phyloP scores from a whole-genome alignment of 2,113 vertebrate species.

The Pogona vitticeps region DNA sequence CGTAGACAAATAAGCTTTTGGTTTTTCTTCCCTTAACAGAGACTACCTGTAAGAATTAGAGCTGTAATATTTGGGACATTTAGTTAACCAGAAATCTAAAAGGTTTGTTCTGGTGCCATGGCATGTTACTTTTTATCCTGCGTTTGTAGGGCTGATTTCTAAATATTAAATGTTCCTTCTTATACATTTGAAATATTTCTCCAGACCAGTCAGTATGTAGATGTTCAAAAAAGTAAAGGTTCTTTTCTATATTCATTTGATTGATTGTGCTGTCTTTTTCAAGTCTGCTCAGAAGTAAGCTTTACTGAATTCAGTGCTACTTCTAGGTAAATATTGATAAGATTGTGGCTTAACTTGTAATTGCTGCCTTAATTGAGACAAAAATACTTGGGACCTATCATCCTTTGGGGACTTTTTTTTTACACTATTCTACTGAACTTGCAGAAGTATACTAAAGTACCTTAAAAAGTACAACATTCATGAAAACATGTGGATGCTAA shows the following conservation, averaged over 20 bases:
- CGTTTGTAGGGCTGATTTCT: not conserved
- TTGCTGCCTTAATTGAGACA: too few species aligned
- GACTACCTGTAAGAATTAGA: not conserved
- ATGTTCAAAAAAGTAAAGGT: not conserved
- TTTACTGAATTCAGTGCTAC: not conserved
- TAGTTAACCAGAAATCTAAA: not conserved
- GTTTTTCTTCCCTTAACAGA: not conserved
- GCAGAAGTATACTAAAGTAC: too few species aligned
- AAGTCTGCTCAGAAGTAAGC: not conserved
- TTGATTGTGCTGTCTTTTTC: not conserved
- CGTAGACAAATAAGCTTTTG: not conserved
- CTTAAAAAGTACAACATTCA: too few species aligned
- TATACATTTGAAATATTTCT: not conserved
- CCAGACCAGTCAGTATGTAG: not conserved
- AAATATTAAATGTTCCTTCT: not conserved
- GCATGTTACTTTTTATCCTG: not conserved
- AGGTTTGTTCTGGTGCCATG: not conserved
- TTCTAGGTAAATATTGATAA: not conserved
- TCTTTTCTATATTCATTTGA: fast-evolving
- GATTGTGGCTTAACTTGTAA: not conserved
- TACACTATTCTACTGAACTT: too few species aligned
- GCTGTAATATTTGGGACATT: not conserved
- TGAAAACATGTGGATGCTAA: too few species aligned
- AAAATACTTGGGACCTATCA: too few species aligned
- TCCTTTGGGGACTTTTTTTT: too few species aligned